phyloP scores from a whole-genome alignment of 2,888 invertebrate species.

The Troilus luridus region DNA sequence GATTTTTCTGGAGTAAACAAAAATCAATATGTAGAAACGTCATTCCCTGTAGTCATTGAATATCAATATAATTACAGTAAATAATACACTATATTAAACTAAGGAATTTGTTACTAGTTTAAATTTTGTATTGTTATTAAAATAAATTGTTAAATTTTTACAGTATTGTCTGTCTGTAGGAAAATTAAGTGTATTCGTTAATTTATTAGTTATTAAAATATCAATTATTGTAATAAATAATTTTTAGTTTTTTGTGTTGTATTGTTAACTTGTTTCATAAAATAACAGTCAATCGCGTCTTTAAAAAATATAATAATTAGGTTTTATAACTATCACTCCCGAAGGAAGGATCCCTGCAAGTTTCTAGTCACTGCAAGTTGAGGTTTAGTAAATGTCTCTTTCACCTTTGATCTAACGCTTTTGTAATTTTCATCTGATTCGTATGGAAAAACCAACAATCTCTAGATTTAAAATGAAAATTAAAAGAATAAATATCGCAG shows the following conservation, averaged over 20 bases:
- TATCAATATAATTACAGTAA: no score
- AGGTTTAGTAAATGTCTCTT: conserved; percentile 11
- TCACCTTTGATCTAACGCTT: background rate
- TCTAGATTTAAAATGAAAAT: background rate
- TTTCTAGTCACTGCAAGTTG: conserved; percentile 48
- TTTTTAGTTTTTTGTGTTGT: background rate
- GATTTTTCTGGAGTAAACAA: no score
- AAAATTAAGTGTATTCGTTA: background rate
- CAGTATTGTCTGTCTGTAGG: no score
- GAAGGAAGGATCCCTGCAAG: conserved; percentile 29
- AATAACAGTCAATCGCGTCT: background rate
- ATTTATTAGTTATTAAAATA: background rate
- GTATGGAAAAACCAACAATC: background rate
- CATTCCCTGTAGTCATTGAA: no score
- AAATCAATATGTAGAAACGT: no score
- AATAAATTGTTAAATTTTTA: no score
- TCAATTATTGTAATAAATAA: background rate
- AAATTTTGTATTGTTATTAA: no score
- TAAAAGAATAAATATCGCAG: background rate
- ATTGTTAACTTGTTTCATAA: background rate
- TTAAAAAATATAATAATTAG: background rate
- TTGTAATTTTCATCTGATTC: conserved; percentile 9
- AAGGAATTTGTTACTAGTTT: no score
- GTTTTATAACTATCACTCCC: background rate
- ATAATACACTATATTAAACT: no score